Percentiles rank a stretch among this genome's conserved stretches.
Evolutionary conservation across 2,888 invertebrate genomes (phyloP).

Genomic region (Himalopsyche kuldschensis): DNA sequence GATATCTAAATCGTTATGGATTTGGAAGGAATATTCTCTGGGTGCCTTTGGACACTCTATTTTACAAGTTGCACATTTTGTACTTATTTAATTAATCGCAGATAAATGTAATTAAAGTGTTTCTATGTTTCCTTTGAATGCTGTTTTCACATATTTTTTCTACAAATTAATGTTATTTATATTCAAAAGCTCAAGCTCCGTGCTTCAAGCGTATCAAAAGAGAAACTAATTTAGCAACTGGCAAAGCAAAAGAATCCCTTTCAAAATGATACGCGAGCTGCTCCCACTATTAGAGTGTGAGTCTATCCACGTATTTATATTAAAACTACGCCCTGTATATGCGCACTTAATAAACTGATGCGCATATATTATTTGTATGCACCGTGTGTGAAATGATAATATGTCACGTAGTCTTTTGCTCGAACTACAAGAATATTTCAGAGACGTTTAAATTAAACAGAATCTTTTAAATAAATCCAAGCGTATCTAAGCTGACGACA

Average conservation of each 20-base stretch:
- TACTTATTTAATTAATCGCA: too few species aligned
- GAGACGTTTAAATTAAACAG: not conserved
- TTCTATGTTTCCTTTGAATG: too few species aligned
- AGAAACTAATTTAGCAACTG: constrained; percentile 13
- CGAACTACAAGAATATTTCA: not conserved
- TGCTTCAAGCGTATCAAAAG: constrained; percentile 11
- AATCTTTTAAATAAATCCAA: not conserved
- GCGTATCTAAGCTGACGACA: too few species aligned
- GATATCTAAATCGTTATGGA: too few species aligned
- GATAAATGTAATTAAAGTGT: too few species aligned
- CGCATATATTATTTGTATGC: constrained; percentile 19
- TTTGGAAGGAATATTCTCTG: too few species aligned
- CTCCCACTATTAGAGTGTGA: not conserved
- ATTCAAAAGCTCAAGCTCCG: not conserved
- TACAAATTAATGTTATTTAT: not conserved
- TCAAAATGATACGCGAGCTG: not conserved
- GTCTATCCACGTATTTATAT: not conserved
- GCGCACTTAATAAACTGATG: constrained; percentile 18
- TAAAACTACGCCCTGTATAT: not conserved
- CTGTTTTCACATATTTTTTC: not conserved
- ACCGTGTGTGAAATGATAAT: constrained; percentile 14
- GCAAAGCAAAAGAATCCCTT: constrained; percentile 10
- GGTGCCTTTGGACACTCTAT: too few species aligned
- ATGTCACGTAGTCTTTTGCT: constrained; percentile 7
- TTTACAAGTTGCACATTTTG: too few species aligned